Conservation (phyloP, 2,888 invertebrate genomes). For the Cheilosia impressa region DNA sequence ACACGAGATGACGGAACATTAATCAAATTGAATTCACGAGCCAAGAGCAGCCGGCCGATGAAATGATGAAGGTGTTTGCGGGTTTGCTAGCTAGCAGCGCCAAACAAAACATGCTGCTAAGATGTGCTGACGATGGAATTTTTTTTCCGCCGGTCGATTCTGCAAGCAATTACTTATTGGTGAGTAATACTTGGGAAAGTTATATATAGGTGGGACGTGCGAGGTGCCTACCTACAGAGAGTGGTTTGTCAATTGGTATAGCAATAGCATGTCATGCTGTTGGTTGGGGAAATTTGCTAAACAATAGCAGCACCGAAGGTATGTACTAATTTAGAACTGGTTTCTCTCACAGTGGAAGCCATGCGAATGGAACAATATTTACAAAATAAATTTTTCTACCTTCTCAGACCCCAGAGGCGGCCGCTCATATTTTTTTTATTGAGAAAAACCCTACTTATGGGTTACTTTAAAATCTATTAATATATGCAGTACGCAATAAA, state of each 20-base stretch:
- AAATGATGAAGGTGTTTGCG: conserved; percentile 7
- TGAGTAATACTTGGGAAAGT: conserved; percentile 42
- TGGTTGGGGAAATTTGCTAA: conserved; percentile 19
- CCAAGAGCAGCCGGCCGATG: conserved; percentile 6
- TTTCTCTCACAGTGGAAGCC: conserved; percentile 25
- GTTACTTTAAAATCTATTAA: too few relatives aligned
- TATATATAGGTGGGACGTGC: neutral
- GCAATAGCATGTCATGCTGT: neutral
- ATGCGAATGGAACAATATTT: neutral
- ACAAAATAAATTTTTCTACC: neutral
- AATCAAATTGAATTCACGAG: conserved; percentile 30
- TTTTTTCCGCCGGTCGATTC: conserved; percentile 6
- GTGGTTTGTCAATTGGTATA: neutral
- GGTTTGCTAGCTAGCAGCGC: neutral
- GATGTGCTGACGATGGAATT: conserved; percentile 20
- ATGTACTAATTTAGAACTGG: conserved; percentile 41
- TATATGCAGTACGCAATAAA: too few relatives aligned
- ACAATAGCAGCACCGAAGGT: conserved; percentile 25
- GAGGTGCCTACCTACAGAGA: neutral
- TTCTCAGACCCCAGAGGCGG: neutral
- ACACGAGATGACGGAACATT: conserved; percentile 52
- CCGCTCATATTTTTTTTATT: too few relatives aligned
- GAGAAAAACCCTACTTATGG: too few relatives aligned
- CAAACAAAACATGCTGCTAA: conserved; percentile 18
- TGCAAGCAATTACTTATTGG: conserved; percentile 16